Evolutionary conservation across 30 jellyfish, hydroid and myxozoan species (phyloP), one percentile per base, ranked within the genome.

Genomic region (Aurelia sp.): DNA sequence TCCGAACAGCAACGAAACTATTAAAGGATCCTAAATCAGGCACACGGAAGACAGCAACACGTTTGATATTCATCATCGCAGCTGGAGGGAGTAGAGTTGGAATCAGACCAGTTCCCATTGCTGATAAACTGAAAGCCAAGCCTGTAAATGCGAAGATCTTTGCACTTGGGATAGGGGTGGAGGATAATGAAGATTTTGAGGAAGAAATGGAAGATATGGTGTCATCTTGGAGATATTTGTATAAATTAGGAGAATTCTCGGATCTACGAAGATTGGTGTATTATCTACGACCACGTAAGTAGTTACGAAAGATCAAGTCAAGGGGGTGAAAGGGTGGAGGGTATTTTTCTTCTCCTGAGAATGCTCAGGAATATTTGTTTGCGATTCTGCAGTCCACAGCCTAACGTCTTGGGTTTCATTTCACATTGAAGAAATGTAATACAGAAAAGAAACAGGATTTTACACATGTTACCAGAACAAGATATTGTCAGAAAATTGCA

Each of bases 11-110:
- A 8, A 53, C 12, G 41, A 35, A 74, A 13, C 78, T 87, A 13
- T 87, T 19, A 76, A 59, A 41, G 8, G 70, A 60, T 71, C 47
- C 68, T 8, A 74, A 27, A 40, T 58, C 81, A 12, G 74, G 91
- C 11, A 55, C 90, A 17, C 35, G 91, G 31, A 31, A 10, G 69
- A 63, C 51, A 8, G 88, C 84, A 10, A 67, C 52, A 67, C 72
- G 60, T 3, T 31, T 75, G 2, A 78, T 87, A 35, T 76, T 87
- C 79, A 66, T 87, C 59, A 41, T 87, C 31, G 59, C 96, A 3
- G 96, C 78, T 67, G 96, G 96, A 16, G 33, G 13, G 3, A 52
- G 74, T 44, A 74, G 47, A 6, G 20, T 60, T 17, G 96, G 96
- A n/a, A 63, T 24, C 40, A 52, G 52, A 13, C 91, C 96, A 59